These are phyloP conservation scores for Diacarnus erythraeanus DNA, from an alignment of 37 sponge, comb jelly and placozoan genomes.

Conservation along the genomic window DNA sequence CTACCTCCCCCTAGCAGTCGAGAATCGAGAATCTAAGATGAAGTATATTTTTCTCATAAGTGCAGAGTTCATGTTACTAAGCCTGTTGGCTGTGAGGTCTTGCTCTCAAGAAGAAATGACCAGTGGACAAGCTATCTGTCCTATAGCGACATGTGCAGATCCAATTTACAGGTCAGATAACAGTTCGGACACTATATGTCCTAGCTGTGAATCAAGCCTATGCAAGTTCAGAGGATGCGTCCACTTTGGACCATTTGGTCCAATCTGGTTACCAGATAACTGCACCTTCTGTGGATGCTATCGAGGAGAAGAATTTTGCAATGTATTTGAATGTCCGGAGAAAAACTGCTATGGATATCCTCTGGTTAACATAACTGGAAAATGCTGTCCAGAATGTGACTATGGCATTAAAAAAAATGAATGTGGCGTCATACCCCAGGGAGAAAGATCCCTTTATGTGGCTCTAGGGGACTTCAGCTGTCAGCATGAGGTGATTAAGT, in stretches of 20 bases:
- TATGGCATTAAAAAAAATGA: constrained; percentile 25
- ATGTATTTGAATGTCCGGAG: not conserved
- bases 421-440: constrained; percentile 18
- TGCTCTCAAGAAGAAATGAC: not conserved
- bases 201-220: constrained; percentile 24
- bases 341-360: constrained; percentile 34
- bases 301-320: not conserved
- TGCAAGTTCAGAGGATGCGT: constrained; percentile 42
- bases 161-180: not conserved
- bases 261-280: constrained; percentile 33
- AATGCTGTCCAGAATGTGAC: constrained; percentile 49
- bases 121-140: not conserved
- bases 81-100: not conserved
- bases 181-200: constrained; percentile 1
- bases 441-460: not conserved
- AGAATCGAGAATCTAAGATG: too few species aligned
- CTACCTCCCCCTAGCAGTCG: too few species aligned
- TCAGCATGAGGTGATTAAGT: constrained; percentile 12
- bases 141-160: constrained; percentile 12
- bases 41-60: not conserved
- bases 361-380: not conserved
- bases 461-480: constrained; percentile 10
- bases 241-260: constrained; percentile 24
- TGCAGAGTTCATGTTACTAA: not conserved
- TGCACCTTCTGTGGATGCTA: constrained; percentile 42